These are phyloP conservation scores for Amyelois transitella DNA, from an alignment of 1,140 invertebrate species.

Conservation along the genomic window DNA sequence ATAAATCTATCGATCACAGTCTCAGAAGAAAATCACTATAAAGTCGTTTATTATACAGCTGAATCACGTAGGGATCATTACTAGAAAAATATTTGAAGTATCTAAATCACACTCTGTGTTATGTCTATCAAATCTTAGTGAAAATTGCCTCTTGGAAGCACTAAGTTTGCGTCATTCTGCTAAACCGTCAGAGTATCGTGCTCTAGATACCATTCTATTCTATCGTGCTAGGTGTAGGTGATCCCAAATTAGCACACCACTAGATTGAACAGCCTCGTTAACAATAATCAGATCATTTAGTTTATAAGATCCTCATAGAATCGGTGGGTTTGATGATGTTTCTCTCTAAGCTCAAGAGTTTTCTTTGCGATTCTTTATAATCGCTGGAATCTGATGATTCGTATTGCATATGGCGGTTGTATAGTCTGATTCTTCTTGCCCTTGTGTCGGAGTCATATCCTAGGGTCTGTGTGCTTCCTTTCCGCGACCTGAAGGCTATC, in stretches of 20 bases:
- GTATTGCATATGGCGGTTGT: conserved; percentile 29
- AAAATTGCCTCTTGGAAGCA: background rate
- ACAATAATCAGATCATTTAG: conserved; percentile 30
- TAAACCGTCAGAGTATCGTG: background rate
- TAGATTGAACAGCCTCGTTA: conserved; percentile 42
- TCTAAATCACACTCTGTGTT: background rate
- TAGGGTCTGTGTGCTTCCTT: conserved; percentile 41
- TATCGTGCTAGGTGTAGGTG: conserved; percentile 14
- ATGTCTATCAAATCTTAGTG: background rate
- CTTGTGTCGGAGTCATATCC: conserved; percentile 64
- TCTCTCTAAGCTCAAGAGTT: conserved; percentile 40
- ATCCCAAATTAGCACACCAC: conserved; percentile 30
- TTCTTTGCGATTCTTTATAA: conserved; percentile 38
- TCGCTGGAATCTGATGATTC: conserved; percentile 64
- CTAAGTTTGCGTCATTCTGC: background rate
- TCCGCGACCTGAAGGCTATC: conserved; percentile 43
- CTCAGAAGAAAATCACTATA: conserved; percentile 51
- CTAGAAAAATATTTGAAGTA: background rate
- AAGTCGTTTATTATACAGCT: conserved; percentile 20
- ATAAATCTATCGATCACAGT: conserved; percentile 56
- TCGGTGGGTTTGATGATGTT: conserved; percentile 62
- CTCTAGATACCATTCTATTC: background rate
- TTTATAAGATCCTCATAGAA: conserved; percentile 62
- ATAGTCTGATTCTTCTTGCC: conserved; percentile 34
- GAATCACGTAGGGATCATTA: conserved; percentile 20